Evolutionary conservation across 2,888 invertebrate genomes (phyloP).

Genomic region (Crepidodera aurea): DNA sequence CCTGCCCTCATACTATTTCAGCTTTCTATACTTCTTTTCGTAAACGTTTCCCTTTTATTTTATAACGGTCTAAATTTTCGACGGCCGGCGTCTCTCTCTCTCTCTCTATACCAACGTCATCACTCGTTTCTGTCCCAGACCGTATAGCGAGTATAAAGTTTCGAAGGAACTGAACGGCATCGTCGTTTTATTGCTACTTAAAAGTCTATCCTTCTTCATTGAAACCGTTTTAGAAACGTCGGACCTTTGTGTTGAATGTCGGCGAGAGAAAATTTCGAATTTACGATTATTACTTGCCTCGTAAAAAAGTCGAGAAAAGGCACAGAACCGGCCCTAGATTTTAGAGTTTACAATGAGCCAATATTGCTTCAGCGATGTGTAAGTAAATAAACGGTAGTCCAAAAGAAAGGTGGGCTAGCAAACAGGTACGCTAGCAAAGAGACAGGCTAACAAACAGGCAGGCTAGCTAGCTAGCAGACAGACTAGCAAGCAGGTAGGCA

Average conservation of each 20-base stretch:
- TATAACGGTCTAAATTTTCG: constrained; percentile 5
- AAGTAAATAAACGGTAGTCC: too few relatives aligned
- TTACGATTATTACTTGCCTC: constrained; percentile 43
- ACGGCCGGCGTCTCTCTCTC: too few relatives aligned
- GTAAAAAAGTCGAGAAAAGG: constrained; percentile 30
- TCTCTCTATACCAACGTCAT: background rate
- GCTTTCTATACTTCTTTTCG: too few relatives aligned
- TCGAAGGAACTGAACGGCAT: constrained; percentile 7
- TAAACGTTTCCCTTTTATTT: constrained; percentile 15
- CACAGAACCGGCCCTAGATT: background rate
- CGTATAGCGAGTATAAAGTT: constrained; percentile 13
- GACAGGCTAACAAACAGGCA: background rate
- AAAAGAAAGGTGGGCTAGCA: background rate
- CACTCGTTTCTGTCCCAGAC: background rate
- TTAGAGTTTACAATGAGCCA: too few relatives aligned
- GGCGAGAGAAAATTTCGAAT: constrained; percentile 40
- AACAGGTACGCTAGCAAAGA: background rate
- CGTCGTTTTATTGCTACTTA: constrained; percentile 33
- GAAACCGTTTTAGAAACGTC: constrained; percentile 19
- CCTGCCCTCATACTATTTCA: background rate
- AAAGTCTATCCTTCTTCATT: constrained; percentile 34
- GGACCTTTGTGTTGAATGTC: constrained; percentile 17
- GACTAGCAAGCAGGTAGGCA: too few relatives aligned
- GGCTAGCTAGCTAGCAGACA: too few relatives aligned
- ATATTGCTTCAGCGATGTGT: too few relatives aligned